phyloP scores from a whole-genome alignment of 2,797 vertebrate genomes.

The Cossypha heuglini region DNA sequence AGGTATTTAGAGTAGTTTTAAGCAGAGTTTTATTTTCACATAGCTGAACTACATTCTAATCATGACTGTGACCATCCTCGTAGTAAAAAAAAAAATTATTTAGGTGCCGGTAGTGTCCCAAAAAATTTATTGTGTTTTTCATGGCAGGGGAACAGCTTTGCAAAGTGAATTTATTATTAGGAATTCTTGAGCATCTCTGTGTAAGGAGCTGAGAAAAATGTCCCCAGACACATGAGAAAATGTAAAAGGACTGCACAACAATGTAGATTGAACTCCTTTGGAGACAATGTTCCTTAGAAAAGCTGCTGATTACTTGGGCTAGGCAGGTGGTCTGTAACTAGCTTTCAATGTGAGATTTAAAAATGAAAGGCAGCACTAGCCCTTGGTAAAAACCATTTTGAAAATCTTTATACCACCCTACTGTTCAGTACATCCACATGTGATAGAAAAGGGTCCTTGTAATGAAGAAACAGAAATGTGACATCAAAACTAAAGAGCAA shows the following conservation, averaged over 20 bases:
- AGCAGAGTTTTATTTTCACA: background rate
- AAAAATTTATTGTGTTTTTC: background rate
- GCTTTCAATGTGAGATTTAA: background rate
- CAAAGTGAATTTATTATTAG: background rate
- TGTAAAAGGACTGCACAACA: background rate
- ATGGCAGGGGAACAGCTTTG: background rate
- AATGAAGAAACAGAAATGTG: conserved; percentile 19
- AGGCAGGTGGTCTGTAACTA: background rate
- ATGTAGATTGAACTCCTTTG: background rate
- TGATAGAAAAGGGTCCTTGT: background rate
- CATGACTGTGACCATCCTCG: background rate
- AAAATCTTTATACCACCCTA: conserved; percentile 1
- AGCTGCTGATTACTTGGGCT: conserved; percentile 17
- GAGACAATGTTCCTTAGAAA: conserved; percentile 6
- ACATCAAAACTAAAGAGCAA: conserved; percentile 25
- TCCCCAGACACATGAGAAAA: background rate
- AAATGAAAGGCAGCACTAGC: conserved; percentile 12
- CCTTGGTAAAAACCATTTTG: background rate
- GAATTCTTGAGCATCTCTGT: background rate
- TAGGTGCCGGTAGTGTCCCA: background rate
- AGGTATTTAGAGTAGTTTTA: background rate
- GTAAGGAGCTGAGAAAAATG: background rate
- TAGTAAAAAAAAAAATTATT: background rate
- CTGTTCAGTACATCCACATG: background rate
- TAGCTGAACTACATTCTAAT: background rate